Conservation (phyloP, 2,888 invertebrate species). For the Terebella lapidaria region DNA sequence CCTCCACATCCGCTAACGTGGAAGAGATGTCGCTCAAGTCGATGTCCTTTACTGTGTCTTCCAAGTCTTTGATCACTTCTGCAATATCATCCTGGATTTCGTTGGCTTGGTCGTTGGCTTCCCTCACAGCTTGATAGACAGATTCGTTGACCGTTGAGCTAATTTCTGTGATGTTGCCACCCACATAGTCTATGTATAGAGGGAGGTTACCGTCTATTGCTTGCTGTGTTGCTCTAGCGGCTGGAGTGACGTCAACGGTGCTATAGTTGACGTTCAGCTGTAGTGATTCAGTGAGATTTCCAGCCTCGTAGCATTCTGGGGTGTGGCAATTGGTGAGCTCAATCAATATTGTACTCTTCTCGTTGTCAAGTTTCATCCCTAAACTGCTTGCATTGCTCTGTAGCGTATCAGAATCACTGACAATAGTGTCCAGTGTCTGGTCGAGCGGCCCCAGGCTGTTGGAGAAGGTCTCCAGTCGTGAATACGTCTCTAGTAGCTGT, state of each 20-base stretch:
- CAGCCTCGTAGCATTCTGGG: background rate
- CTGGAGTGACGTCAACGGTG: background rate
- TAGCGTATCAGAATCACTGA: background rate
- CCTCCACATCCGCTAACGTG: background rate
- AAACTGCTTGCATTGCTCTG: background rate
- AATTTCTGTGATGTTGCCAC: background rate
- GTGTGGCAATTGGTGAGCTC: background rate
- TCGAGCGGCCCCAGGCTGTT: background rate
- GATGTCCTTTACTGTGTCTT: background rate
- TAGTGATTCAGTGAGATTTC: background rate
- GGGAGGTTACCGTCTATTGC: background rate
- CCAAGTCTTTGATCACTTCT: background rate
- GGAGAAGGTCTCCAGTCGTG: background rate
- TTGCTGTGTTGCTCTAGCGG: background rate
- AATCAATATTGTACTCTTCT: background rate
- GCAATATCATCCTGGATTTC: background rate
- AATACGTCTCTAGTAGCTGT: background rate
- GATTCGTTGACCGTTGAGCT: background rate
- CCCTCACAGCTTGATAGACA: background rate
- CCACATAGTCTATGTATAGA: background rate
- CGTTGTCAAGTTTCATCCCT: background rate
- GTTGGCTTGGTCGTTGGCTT: background rate
- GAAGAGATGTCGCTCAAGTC: background rate
- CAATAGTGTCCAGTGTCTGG: background rate
- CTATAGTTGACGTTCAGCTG: background rate